Conservation (phyloP, 1,140 invertebrate species). For the Telenomus remus region DNA sequence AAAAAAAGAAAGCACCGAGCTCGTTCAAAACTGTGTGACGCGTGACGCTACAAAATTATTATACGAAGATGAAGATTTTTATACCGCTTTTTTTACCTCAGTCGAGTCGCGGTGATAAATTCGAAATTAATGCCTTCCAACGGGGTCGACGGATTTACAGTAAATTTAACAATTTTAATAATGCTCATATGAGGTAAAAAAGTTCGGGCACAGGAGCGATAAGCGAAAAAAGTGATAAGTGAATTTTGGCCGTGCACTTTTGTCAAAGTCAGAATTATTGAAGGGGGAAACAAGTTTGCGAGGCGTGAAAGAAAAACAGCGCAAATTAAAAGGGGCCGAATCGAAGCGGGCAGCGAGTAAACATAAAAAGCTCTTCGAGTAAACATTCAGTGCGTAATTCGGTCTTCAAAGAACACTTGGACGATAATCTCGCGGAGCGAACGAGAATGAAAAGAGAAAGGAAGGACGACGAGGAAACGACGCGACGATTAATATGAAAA, state of each 20-base stretch:
- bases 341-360: constrained; percentile 40
- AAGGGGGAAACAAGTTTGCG: constrained; percentile 51
- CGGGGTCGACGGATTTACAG: too few relatives aligned
- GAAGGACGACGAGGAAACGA: constrained; percentile 31
- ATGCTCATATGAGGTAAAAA: too few relatives aligned
- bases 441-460: constrained; percentile 55
- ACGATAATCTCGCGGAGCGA: constrained; percentile 71
- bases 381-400: constrained; percentile 75
- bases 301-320: constrained; percentile 65
- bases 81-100: too few relatives aligned
- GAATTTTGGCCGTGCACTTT: too few relatives aligned
- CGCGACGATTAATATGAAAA: constrained; percentile 38
- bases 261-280: constrained; percentile 55
- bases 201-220: too few relatives aligned
- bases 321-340: constrained; percentile 43
- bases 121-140: too few relatives aligned
- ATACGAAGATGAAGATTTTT: neutral
- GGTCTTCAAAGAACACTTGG: constrained; percentile 75
- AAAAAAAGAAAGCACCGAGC: too few relatives aligned
- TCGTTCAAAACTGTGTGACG: too few relatives aligned
- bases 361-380: constrained; percentile 62
- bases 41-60: constrained; percentile 7
- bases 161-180: too few relatives aligned
- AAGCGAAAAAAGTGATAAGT: too few relatives aligned
- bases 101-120: too few relatives aligned